phyloP scores from a whole-genome alignment of 2,888 invertebrate species.

The Pyralis farinalis region DNA sequence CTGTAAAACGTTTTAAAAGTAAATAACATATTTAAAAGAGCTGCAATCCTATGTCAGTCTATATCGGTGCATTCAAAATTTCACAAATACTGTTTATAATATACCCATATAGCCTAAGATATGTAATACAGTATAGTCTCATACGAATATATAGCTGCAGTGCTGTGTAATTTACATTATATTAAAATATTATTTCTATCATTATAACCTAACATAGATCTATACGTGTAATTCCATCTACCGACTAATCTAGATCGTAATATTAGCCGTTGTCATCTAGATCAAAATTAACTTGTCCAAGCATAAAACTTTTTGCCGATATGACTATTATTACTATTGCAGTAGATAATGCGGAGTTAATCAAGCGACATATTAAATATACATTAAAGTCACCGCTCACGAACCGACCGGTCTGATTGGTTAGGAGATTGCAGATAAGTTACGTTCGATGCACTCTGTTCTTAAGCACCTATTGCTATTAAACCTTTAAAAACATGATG shows the following conservation, averaged over 20 bases:
- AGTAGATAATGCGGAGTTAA: constrained; percentile 6
- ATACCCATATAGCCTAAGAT: too few species aligned
- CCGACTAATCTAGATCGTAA: constrained; percentile 1
- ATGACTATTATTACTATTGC: constrained; percentile 5
- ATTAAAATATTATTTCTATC: too few species aligned
- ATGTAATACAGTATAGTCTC: too few species aligned
- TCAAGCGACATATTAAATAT: constrained; percentile 8
- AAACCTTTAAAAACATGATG: not conserved
- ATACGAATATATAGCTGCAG: too few species aligned
- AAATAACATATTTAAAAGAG: too few species aligned
- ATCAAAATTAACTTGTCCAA: constrained; percentile 8
- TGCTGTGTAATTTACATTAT: too few species aligned
- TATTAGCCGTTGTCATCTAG: constrained; percentile 4
- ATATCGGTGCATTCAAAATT: too few species aligned
- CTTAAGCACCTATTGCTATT: not conserved
- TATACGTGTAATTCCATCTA: not conserved
- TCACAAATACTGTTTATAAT: too few species aligned
- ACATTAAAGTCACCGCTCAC: constrained; percentile 6
- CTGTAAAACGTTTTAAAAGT: too few species aligned
- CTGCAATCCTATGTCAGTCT: too few species aligned
- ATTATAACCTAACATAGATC: too few species aligned
- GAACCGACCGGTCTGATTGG: constrained; percentile 25
- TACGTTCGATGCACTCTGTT: constrained; percentile 30
- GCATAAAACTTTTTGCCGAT: constrained; percentile 5
- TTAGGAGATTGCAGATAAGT: constrained; percentile 27